These are phyloP conservation scores for Brachylomia viminalis DNA, from an alignment of 2,888 invertebrate species.

Conservation along the genomic window DNA sequence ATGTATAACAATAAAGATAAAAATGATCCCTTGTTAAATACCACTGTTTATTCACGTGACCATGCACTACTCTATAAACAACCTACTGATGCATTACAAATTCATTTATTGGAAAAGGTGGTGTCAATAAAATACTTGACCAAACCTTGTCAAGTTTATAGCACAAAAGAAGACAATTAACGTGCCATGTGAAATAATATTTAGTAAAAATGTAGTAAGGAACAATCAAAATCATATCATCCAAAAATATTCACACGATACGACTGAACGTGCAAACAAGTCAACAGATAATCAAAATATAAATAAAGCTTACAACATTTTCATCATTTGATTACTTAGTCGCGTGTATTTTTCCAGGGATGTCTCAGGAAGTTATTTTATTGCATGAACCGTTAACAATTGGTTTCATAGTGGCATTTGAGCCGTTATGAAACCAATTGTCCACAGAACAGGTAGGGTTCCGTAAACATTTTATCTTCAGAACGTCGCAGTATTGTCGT, in stretches of 20 bases:
- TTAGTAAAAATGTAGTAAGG: constrained; percentile 20
- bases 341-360: constrained; percentile 44
- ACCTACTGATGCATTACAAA: constrained; percentile 6
- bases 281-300: constrained; percentile 21
- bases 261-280: constrained; percentile 33
- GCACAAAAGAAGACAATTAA: background rate
- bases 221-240: constrained; percentile 23
- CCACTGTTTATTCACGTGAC: constrained; percentile 54
- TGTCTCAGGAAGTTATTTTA: constrained; percentile 30
- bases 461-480: constrained; percentile 51
- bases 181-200: background rate
- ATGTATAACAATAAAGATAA: constrained; percentile 56
- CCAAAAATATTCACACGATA: constrained; percentile 30
- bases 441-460: constrained; percentile 23
- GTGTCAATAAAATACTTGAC: constrained; percentile 2
- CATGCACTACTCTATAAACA: background rate
- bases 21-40: constrained; percentile 24
- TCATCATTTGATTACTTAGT: constrained; percentile 46
- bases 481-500: constrained; percentile 31
- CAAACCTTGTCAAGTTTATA: constrained; percentile 11
- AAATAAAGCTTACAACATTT: constrained; percentile 30
- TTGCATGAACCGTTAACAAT: constrained; percentile 23
- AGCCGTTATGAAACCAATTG: too few relatives aligned
- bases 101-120: background rate
- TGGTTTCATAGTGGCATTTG: constrained; percentile 7